These are phyloP conservation scores for Oreochromis niloticus DNA, from an alignment of 2,113 vertebrate genomes.

Conservation along the genomic window DNA sequence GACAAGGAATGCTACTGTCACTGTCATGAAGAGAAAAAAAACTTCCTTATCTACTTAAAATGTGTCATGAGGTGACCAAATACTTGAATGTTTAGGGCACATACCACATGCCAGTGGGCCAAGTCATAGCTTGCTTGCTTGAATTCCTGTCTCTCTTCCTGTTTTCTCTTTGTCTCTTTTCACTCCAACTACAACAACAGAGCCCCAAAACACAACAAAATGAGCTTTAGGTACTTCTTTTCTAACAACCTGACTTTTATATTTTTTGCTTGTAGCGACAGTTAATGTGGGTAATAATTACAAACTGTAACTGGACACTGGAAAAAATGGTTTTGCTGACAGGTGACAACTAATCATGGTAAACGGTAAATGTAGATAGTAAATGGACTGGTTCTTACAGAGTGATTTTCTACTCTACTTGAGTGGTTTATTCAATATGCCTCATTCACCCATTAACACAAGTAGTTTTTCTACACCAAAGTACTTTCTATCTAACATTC, in stretches of 20 bases:
- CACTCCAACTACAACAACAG: not conserved
- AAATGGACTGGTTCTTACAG: not conserved
- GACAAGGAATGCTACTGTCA: not conserved
- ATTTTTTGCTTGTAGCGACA: not conserved
- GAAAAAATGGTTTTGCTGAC: not conserved
- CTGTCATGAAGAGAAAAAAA: not conserved
- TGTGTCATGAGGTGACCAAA: not conserved
- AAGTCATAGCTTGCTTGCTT: not conserved
- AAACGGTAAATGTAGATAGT: not conserved
- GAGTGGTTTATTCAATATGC: not conserved
- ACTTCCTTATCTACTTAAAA: not conserved
- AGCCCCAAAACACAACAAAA: not conserved
- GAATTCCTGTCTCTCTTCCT: not conserved
- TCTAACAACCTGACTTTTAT: not conserved
- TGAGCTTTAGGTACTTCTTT: not conserved
- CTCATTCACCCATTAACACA: not conserved
- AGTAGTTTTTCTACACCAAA: not conserved
- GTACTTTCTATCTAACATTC: not conserved
- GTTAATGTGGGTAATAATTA: not conserved
- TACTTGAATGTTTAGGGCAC: not conserved
- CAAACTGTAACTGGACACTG: not conserved
- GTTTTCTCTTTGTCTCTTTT: not conserved
- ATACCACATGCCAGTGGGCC: not conserved
- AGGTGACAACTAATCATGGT: not conserved
- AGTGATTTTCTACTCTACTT: not conserved